phyloP scores from a whole-genome alignment of 2,113 vertebrate genomes.

The Heterotis niloticus region DNA sequence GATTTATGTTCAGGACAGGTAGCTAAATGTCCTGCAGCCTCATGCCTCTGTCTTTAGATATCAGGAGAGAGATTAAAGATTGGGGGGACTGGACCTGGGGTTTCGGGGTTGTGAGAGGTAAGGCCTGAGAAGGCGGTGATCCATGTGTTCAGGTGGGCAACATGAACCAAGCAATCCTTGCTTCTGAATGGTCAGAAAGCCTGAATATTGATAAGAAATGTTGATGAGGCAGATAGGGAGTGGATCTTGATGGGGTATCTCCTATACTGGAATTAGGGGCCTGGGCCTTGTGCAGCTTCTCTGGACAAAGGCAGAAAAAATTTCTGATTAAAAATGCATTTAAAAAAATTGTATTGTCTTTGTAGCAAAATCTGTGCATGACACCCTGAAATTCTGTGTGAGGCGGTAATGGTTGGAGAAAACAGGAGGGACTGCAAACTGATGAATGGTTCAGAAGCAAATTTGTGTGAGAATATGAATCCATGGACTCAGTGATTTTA shows the following conservation, averaged over 20 bases:
- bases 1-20: conserved; percentile 60
- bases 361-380: no score
- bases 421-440: conserved; percentile 39
- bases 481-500: no score
- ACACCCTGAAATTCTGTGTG: neutral
- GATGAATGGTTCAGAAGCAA: no score
- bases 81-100: neutral
- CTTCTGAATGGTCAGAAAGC: conserved; percentile 32
- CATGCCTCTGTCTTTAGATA: neutral
- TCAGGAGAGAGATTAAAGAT: neutral
- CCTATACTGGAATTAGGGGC: conserved; percentile 26
- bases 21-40: conserved; percentile 57
- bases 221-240: conserved; percentile 48
- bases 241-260: conserved; percentile 52
- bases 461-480: no score
- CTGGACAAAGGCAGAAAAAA: conserved; percentile 20
- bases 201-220: conserved; percentile 65
- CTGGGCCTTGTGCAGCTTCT: neutral
- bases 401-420: conserved; percentile 20
- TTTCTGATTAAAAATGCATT: conserved; percentile 17
- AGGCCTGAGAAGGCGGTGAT: conserved; percentile 27
- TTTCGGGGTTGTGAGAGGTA: conserved; percentile 19
- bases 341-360: neutral
- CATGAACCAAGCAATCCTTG: conserved; percentile 52
- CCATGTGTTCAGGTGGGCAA: conserved; percentile 49